Percentiles rank a stretch among this genome's conserved stretches.
These are phyloP conservation scores for Chaenocephalus aceratus DNA, from an alignment of 2,113 vertebrate species.

Conservation along the genomic window DNA sequence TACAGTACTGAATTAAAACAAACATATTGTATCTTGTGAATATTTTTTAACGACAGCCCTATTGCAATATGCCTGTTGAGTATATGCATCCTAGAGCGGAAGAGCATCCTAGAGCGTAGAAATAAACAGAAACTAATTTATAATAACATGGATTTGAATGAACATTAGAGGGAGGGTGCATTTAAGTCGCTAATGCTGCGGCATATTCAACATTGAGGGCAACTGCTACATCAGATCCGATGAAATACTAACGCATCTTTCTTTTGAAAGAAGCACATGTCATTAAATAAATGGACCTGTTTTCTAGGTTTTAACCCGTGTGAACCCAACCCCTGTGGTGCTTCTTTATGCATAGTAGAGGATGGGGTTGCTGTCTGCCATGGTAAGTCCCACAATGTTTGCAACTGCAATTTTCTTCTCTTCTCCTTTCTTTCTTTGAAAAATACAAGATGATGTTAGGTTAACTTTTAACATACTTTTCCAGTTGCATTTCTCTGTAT, in stretches of 20 bases:
- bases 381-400: constrained; percentile 65
- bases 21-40: too few species aligned
- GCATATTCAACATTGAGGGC: too few species aligned
- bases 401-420: background rate
- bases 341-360: constrained; percentile 74
- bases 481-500: constrained; percentile 8
- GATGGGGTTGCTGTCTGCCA: constrained; percentile 65
- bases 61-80: too few species aligned
- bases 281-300: background rate
- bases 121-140: too few species aligned
- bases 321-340: constrained; percentile 76
- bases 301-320: constrained; percentile 67
- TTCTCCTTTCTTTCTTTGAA: background rate
- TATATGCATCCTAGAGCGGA: too few species aligned
- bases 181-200: background rate
- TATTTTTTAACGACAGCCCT: too few species aligned
- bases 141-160: background rate
- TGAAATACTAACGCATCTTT: background rate
- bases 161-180: background rate
- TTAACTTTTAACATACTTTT: constrained; percentile 4
- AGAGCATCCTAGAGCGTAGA: too few species aligned
- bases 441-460: background rate
- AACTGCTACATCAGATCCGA: background rate
- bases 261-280: background rate
- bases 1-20: too few species aligned